These are phyloP conservation scores for Chelonoidis abingdonii DNA, from an alignment of 2,113 vertebrate species.

Conservation along the genomic window DNA sequence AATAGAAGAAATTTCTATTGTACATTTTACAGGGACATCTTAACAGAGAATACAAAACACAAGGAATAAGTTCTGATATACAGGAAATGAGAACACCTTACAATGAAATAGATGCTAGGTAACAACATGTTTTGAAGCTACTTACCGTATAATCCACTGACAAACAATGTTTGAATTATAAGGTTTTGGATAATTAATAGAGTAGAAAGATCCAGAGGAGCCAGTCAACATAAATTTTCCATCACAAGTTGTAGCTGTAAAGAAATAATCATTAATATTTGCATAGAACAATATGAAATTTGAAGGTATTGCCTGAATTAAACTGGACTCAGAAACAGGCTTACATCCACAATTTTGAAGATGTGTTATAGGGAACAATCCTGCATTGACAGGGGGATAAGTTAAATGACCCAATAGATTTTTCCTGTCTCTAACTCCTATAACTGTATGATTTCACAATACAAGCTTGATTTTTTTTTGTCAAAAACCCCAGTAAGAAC, in stretches of 20 bases:
- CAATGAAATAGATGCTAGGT: not conserved
- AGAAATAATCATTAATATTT: constrained; percentile 48
- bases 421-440: not conserved
- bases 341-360: not conserved
- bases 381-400: not conserved
- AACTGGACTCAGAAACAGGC: rapidly evolving
- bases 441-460: not conserved
- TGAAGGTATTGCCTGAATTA: not conserved
- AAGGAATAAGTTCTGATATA: not conserved
- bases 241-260: constrained; percentile 81
- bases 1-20: not conserved
- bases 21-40: rapidly evolving
- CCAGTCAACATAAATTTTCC: constrained; percentile 81
- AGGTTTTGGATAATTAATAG: constrained; percentile 73
- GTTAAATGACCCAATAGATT: not conserved
- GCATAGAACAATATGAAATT: constrained; percentile 18
- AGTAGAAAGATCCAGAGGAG: constrained; percentile 80
- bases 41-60: not conserved
- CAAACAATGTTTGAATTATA: constrained; percentile 67
- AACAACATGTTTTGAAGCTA: not conserved
- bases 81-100: not conserved
- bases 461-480: not conserved
- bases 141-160: constrained; percentile 84
- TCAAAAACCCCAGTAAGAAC: not conserved
- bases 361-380: not conserved